Conservation (phyloP, 2,888 invertebrate species). For the Ptilodon capucinus region DNA sequence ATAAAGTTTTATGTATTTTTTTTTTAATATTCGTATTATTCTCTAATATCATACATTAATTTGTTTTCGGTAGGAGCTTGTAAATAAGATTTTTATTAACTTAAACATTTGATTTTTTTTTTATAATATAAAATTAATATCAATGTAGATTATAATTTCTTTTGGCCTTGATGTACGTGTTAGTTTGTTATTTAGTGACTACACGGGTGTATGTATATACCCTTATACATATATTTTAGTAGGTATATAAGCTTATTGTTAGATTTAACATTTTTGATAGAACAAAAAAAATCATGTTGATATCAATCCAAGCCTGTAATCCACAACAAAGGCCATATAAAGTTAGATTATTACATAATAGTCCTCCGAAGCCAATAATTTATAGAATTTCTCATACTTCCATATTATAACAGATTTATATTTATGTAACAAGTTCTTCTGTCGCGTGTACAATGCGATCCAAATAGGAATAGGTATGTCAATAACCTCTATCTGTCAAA, state of each 20-base stretch:
- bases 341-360: constrained; percentile 32
- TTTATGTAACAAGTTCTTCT: background rate
- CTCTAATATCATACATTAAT: constrained; percentile 47
- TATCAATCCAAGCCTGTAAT: constrained; percentile 37
- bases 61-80: constrained; percentile 64
- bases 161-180: constrained; percentile 58
- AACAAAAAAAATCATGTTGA: constrained; percentile 26
- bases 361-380: constrained; percentile 25
- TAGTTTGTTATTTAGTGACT: constrained; percentile 79
- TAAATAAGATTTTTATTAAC: constrained; percentile 80
- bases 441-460: background rate
- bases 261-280: constrained; percentile 34
- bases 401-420: background rate
- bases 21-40: constrained; percentile 32
- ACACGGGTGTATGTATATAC: constrained; percentile 62
- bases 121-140: constrained; percentile 25
- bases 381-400: background rate
- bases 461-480: too few relatives aligned
- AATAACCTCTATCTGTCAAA: too few relatives aligned
- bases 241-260: constrained; percentile 45
- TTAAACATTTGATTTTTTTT: constrained; percentile 39
- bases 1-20: constrained; percentile 48
- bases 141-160: constrained; percentile 40
- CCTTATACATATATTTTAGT: constrained; percentile 56
- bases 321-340: constrained; percentile 38